Conservation (phyloP, 2,888 invertebrate genomes). For the Drosophila aldrichi region DNA sequence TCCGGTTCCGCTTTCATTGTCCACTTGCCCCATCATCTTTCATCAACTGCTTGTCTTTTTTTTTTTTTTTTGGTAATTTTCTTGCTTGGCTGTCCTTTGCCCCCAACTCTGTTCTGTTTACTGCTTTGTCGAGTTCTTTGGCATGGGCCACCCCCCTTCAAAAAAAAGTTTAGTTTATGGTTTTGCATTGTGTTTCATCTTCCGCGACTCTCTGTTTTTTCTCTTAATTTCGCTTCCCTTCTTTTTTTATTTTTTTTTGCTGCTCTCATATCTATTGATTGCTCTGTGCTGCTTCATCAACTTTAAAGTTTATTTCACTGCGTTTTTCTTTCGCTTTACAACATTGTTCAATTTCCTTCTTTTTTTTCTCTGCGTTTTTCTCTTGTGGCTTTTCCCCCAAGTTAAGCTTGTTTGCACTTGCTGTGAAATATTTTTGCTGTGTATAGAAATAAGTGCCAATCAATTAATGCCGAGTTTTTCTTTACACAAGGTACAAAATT, state of each 20-base stretch:
- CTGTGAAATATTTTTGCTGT: slow-evolving; percentile 23
- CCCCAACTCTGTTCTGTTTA: slow-evolving; percentile 24
- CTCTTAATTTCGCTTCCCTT: slow-evolving; percentile 10
- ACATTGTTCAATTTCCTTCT: slow-evolving; percentile 7
- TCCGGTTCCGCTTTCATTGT: slow-evolving; percentile 51
- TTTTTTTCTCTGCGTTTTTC: background rate
- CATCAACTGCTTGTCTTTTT: slow-evolving; percentile 25
- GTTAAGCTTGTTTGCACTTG: slow-evolving; percentile 22
- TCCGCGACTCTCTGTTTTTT: slow-evolving; percentile 10
- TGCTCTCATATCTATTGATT: slow-evolving; percentile 43
- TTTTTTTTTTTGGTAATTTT: slow-evolving; percentile 52
- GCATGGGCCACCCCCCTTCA: slow-evolving; percentile 29
- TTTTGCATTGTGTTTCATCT: slow-evolving; percentile 50
- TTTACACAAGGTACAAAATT: background rate
- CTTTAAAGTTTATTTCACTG: slow-evolving; percentile 58
- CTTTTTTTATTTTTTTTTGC: background rate
- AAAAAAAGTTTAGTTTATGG: slow-evolving; percentile 57
- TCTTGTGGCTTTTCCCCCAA: slow-evolving; percentile 6
- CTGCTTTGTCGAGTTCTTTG: slow-evolving; percentile 47
- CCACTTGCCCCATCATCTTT: slow-evolving; percentile 43
- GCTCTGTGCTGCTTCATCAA: slow-evolving; percentile 54
- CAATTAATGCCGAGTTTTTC: slow-evolving; percentile 15
- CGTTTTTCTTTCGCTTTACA: slow-evolving; percentile 31
- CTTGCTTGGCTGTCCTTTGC: slow-evolving; percentile 49
- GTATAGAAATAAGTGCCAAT: slow-evolving; percentile 24